phyloP scores from a whole-genome alignment of 2,797 vertebrate genomes.

The Crocidura indochinensis region DNA sequence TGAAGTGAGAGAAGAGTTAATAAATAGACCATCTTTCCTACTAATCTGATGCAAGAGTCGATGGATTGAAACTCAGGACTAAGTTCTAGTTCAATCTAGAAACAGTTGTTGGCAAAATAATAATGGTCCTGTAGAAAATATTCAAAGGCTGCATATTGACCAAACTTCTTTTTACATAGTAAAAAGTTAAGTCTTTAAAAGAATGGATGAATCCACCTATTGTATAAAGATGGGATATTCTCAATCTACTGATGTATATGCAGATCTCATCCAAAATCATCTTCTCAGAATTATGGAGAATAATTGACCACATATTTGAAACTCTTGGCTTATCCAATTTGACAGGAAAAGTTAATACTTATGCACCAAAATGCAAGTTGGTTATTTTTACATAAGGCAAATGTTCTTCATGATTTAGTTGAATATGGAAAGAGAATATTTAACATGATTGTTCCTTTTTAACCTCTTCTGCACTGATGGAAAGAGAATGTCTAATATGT shows the following conservation, averaged over 20 bases:
- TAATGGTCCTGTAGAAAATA: background rate
- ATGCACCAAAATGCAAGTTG: background rate
- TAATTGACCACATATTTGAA: background rate
- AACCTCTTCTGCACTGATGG: background rate
- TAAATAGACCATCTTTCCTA: background rate
- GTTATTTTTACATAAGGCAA: background rate
- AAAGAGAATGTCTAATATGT: no score
- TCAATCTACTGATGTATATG: background rate
- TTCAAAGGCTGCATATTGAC: no score
- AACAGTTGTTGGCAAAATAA: background rate
- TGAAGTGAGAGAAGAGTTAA: no score
- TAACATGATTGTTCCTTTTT: background rate
- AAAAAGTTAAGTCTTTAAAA: background rate
- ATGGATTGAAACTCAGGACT: background rate
- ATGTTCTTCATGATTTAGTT: background rate
- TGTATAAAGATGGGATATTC: background rate
- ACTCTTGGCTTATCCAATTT: background rate
- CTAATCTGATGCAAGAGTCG: background rate
- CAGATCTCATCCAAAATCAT: background rate
- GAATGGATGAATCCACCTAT: background rate
- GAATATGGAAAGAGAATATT: background rate
- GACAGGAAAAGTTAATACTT: background rate
- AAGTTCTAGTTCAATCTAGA: background rate
- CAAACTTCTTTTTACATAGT: background rate
- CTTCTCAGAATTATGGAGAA: background rate